Conservation (phyloP, 2,888 invertebrate species). For the Dastarcus helophoroides region DNA sequence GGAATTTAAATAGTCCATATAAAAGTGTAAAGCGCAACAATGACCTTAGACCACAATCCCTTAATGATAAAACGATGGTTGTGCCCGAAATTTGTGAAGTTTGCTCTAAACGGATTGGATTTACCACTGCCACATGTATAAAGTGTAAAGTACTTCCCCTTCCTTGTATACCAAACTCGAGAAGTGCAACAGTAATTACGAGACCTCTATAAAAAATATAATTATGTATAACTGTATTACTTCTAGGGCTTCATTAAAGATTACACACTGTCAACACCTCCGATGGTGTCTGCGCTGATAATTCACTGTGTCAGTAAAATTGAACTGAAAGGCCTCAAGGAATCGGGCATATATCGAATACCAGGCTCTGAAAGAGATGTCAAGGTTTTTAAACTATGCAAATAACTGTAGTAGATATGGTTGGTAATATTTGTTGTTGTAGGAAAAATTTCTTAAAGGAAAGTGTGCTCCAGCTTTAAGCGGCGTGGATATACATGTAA, state of each 20-base stretch:
- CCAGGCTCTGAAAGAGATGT: slow-evolving; percentile 85
- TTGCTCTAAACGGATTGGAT: slow-evolving; percentile 72
- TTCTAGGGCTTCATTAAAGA: slow-evolving; percentile 69
- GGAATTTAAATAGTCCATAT: slow-evolving; percentile 12
- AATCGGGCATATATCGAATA: slow-evolving; percentile 86
- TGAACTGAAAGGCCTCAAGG: slow-evolving; percentile 74
- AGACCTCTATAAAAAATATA: not conserved
- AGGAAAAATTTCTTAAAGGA: slow-evolving; percentile 77
- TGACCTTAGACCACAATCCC: slow-evolving; percentile 44
- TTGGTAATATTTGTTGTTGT: slow-evolving; percentile 11
- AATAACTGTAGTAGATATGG: not conserved
- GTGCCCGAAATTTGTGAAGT: slow-evolving; percentile 69
- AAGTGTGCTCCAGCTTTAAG: slow-evolving; percentile 72
- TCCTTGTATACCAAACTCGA: slow-evolving; percentile 71
- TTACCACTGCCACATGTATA: slow-evolving; percentile 76
- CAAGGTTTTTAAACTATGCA: slow-evolving; percentile 56
- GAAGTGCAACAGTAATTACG: slow-evolving; percentile 39
- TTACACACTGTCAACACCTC: slow-evolving; percentile 72
- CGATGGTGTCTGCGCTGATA: slow-evolving; percentile 89
- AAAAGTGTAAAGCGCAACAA: slow-evolving; percentile 11
- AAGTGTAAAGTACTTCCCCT: slow-evolving; percentile 76
- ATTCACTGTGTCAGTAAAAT: slow-evolving; percentile 93
- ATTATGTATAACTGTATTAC: too few relatives aligned
- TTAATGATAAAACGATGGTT: slow-evolving; percentile 65
- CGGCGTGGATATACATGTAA: slow-evolving; percentile 68